Conservation (phyloP, 2,888 invertebrate species). For the Caenorhabditis auriculariae region DNA sequence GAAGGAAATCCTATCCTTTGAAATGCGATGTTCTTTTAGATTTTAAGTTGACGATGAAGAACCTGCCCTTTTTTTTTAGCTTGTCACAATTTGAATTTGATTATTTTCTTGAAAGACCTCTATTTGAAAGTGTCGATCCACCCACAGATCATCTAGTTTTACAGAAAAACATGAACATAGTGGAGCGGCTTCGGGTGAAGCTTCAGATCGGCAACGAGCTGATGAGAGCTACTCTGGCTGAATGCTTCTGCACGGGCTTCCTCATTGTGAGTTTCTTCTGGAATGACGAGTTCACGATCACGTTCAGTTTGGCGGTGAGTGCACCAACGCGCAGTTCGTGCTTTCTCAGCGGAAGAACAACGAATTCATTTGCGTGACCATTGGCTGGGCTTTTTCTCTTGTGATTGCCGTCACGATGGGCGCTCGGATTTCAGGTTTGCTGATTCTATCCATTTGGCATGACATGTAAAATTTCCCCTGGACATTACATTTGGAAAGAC, state of each 20-base stretch:
- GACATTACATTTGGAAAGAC: no score
- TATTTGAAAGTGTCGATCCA: no score
- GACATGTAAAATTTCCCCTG: no score
- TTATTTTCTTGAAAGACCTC: no score
- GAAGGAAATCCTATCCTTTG: no score
- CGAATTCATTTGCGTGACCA: constrained; percentile 48
- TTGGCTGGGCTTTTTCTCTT: constrained; percentile 59
- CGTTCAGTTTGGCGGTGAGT: constrained; percentile 51
- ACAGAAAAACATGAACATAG: constrained; percentile 30
- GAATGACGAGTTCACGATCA: not conserved
- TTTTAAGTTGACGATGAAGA: no score
- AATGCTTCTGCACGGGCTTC: constrained; percentile 49
- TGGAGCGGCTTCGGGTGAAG: constrained; percentile 36
- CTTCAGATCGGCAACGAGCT: constrained; percentile 41
- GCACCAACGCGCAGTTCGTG: constrained; percentile 50
- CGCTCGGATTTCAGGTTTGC: constrained; percentile 44
- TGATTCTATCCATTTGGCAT: not conserved
- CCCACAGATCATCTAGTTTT: not conserved
- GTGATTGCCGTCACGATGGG: constrained; percentile 53
- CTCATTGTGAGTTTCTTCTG: constrained; percentile 29
- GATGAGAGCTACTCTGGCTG: constrained; percentile 41
- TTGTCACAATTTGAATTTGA: no score
- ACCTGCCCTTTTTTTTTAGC: no score
- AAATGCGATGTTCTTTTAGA: no score
- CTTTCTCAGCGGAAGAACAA: constrained; percentile 45